Base-by-base conservation (phyloP, 2,113 vertebrate species). In the Clarias batrachus region DNA sequence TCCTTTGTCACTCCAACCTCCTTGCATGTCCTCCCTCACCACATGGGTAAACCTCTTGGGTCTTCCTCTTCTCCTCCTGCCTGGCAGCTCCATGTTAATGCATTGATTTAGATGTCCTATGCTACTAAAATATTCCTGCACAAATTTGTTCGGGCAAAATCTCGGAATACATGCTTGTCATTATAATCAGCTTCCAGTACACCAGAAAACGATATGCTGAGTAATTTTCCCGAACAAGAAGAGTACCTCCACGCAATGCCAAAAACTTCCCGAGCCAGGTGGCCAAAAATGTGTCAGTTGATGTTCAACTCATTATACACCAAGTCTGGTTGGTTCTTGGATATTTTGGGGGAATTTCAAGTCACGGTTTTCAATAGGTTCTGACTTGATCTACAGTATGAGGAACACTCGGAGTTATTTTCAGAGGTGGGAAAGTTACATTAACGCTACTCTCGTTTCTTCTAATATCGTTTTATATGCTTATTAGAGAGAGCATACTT, bases 301-400 rank as follows among this genome's bases (percentile, higher is more conserved):
- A 65, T 33, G 41, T 57, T 25, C 11, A 68, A 57, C 30, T 23
- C 13, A 13, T 71, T 54, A 56, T 16, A 54, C 41, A 16, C n/a
- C 27, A 27, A 25, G 23, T 56, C 30, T 60, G 25, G 30, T 54
- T 63, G 25, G 10, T 60, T 81, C 13, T 48, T 71, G 54, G 78
- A 73, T 71, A 7, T 81, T 73, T 86, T 57, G 5, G 85, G 85
- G 85, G 52, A 62, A 59, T 86, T 86, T 63, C 27, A 65, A n/a
- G 65, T 71, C 27, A 79, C 74, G 56, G 25, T 4, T 60, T 76
- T 76, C 3, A 27, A 17, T 62, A 48, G 48, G 48, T 48, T 8
- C 48, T 27, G 6, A 79, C 56, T 66, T 66, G 74, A 68, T 68
- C 84, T 78, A 37, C 33, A 37, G 3, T 37, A 3, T 10, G 54